phyloP scores from a whole-genome alignment of 2,888 invertebrate species.

The Agrotis clavis region DNA sequence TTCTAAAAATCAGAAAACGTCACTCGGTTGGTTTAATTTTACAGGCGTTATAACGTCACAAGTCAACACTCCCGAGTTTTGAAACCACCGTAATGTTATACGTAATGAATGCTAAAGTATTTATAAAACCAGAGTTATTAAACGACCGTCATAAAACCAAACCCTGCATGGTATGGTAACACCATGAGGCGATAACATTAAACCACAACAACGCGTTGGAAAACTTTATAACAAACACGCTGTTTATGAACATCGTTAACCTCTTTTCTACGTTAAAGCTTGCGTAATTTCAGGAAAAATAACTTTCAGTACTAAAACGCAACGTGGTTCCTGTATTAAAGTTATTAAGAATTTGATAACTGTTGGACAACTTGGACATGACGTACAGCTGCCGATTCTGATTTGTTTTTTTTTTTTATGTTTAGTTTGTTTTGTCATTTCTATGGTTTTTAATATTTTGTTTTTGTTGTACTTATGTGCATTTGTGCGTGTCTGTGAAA shows the following conservation, averaged over 20 bases:
- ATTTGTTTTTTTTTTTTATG: no score
- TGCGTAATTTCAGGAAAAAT: constrained; percentile 17
- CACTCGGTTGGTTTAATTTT: no score
- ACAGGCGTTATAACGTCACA: no score
- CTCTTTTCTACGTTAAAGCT: constrained; percentile 35
- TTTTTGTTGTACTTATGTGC: no score
- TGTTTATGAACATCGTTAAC: constrained; percentile 44
- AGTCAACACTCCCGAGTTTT: no score
- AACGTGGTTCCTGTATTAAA: constrained; percentile 3
- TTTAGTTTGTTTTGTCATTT: no score
- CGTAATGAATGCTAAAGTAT: background rate
- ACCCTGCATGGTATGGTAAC: constrained; percentile 15
- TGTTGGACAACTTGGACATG: no score
- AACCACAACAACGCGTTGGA: constrained; percentile 37
- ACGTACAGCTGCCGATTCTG: background rate
- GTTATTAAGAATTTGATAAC: no score
- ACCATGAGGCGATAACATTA: background rate
- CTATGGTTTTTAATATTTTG: no score
- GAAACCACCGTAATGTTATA: no score
- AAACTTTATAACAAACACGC: constrained; percentile 39
- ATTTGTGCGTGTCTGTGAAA: no score
- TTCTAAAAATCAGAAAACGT: no score
- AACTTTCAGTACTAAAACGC: background rate
- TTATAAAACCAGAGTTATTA: background rate
- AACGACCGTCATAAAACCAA: constrained; percentile 26